A percentile compares a stretch with the other conserved stretches of the same genome.
phyloP scores from a whole-genome alignment of 2,888 invertebrate species.

The Salpingus planirostris region DNA sequence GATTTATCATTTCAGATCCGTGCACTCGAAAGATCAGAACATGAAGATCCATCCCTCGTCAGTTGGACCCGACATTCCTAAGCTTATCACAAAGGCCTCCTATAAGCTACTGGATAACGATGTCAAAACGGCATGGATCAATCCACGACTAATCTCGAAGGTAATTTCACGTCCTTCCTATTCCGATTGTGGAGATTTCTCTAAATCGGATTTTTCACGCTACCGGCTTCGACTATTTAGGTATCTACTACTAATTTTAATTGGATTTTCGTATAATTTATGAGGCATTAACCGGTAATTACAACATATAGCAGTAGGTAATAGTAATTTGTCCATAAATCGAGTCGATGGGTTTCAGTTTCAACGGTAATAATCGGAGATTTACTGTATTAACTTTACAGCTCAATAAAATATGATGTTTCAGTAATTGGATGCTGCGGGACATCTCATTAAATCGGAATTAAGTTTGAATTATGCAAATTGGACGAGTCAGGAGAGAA shows the following conservation, averaged over 20 bases:
- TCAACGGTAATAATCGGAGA: too few relatives aligned
- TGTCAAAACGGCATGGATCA: conserved; percentile 51
- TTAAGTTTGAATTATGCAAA: conserved; percentile 12
- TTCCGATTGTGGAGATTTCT: too few relatives aligned
- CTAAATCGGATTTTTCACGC: too few relatives aligned
- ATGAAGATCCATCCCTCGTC: conserved; percentile 26
- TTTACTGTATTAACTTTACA: too few relatives aligned
- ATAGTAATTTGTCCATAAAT: too few relatives aligned
- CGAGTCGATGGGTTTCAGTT: too few relatives aligned
- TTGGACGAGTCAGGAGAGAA: too few relatives aligned
- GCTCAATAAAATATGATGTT: conserved; percentile 26
- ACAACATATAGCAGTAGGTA: too few relatives aligned
- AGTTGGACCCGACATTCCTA: conserved; percentile 30
- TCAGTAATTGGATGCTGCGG: conserved; percentile 21
- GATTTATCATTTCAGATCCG: conserved; percentile 28
- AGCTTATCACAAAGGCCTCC: conserved; percentile 44
- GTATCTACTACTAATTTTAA: too few relatives aligned
- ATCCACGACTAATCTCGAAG: conserved; percentile 50
- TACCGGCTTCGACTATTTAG: too few relatives aligned
- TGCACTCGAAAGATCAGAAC: conserved; percentile 28
- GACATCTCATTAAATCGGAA: conserved; percentile 15
- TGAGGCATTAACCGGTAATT: too few relatives aligned
- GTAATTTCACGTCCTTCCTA: conserved; percentile 39
- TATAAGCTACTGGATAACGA: conserved; percentile 49
- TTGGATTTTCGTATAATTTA: too few relatives aligned